Conservation (phyloP, 2,113 vertebrate species). For the Serinus canaria region DNA sequence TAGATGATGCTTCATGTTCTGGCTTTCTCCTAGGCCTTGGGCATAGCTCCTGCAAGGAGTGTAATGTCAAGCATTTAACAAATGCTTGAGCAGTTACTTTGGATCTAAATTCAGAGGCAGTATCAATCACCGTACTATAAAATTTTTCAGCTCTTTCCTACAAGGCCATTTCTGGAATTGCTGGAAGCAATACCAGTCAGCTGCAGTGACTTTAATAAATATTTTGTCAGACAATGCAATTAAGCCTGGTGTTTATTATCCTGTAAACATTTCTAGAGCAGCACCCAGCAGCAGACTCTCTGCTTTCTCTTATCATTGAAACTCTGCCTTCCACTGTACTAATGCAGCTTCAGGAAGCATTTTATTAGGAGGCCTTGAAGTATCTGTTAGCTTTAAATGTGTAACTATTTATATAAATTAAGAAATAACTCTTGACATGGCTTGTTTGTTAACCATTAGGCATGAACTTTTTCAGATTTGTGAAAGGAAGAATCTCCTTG, state of each 20-base stretch:
- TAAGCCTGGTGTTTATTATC: conserved; percentile 4
- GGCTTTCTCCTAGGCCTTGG: neutral
- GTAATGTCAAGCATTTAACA: neutral
- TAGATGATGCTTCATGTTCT: neutral
- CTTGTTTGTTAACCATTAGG: neutral
- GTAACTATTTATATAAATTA: neutral
- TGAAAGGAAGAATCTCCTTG: neutral
- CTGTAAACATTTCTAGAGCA: neutral
- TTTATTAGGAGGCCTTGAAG: conserved; percentile 4
- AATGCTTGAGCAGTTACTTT: neutral
- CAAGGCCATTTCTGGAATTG: conserved; percentile 5
- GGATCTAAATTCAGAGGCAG: neutral
- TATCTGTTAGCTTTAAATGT: neutral
- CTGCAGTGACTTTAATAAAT: neutral
- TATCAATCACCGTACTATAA: neutral
- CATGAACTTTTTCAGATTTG: neutral
- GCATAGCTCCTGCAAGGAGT: neutral
- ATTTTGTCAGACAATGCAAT: neutral
- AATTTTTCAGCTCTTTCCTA: neutral
- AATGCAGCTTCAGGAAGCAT: neutral
- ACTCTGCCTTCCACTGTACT: neutral
- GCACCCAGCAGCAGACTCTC: neutral
- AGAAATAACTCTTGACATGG: neutral
- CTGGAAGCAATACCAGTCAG: neutral
- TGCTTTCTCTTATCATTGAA: neutral